phyloP scores from a whole-genome alignment of 2,113 vertebrate species.

The Pedetes capensis region DNA sequence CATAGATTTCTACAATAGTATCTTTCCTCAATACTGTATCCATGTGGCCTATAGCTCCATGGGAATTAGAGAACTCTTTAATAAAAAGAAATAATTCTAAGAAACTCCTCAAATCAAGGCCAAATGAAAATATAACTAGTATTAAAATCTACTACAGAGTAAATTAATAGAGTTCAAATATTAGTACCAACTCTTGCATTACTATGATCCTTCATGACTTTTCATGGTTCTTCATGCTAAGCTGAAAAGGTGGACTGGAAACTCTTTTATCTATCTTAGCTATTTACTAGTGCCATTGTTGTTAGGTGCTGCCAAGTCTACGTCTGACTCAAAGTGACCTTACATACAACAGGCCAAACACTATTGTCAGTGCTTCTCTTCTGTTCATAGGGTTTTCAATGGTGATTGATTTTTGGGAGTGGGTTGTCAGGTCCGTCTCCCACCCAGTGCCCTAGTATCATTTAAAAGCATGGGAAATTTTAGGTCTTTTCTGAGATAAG shows the following conservation, averaged over 20 bases:
- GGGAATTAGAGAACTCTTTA: conserved; percentile 40
- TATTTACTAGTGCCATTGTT: background rate
- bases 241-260: background rate
- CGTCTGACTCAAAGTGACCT: too few species aligned
- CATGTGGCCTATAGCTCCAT: conserved; percentile 8
- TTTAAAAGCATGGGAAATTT: background rate
- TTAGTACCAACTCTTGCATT: background rate
- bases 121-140: background rate
- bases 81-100: background rate
- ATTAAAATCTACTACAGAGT: background rate
- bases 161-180: conserved; percentile 15
- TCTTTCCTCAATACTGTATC: background rate
- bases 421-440: too few species aligned
- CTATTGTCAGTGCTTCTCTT: too few species aligned
- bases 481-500: background rate
- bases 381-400: too few species aligned
- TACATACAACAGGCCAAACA: too few species aligned
- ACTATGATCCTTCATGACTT: too few species aligned
- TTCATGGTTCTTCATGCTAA: background rate
- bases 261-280: background rate
- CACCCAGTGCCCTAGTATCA: too few species aligned
- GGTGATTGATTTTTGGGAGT: too few species aligned
- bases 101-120: conserved; percentile 13
- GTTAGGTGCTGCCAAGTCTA: too few species aligned
- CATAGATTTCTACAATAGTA: background rate